Percentiles rank a stretch among this genome's conserved stretches.
Conservation (phyloP, 2,888 invertebrate genomes). For the Diloba caeruleocephala region DNA sequence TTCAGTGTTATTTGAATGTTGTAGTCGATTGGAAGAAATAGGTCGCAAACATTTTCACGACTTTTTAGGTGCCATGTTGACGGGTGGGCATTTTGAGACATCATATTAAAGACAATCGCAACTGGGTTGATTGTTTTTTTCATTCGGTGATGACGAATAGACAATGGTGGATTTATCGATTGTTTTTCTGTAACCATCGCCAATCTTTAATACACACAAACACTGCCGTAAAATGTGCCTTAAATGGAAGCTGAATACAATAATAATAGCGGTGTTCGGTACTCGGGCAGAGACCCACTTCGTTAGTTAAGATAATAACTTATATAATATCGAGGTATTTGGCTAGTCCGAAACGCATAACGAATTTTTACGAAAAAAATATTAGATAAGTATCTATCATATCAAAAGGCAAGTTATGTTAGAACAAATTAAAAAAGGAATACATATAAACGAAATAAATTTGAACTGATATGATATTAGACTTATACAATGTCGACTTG, state of each 20-base stretch:
- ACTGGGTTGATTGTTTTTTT: too few relatives aligned
- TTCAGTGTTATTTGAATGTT: too few relatives aligned
- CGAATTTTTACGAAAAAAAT: constrained; percentile 59
- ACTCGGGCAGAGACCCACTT: constrained; percentile 66
- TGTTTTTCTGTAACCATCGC: too few relatives aligned
- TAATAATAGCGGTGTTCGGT: constrained; percentile 61
- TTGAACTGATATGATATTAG: constrained; percentile 26
- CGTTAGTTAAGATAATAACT: constrained; percentile 62
- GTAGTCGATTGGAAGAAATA: too few relatives aligned
- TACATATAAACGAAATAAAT: not conserved
- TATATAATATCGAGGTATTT: constrained; percentile 70
- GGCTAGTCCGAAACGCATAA: constrained; percentile 79
- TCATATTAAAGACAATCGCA: too few relatives aligned
- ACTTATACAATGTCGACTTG: constrained; percentile 8
- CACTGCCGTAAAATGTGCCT: constrained; percentile 52
- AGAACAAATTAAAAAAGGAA: constrained; percentile 21
- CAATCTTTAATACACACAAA: constrained; percentile 5
- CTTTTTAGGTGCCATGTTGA: too few relatives aligned
- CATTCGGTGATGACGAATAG: too few relatives aligned
- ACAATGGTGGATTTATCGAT: too few relatives aligned
- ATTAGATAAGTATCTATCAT: constrained; percentile 42
- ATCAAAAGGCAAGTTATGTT: constrained; percentile 36
- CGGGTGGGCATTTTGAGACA: too few relatives aligned
- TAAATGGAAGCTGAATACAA: constrained; percentile 30
- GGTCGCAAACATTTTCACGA: too few relatives aligned